Evolutionary conservation across 2,113 vertebrate genomes (phyloP), one percentile per base, ranked within the genome.

Genomic region (Triplophysa rosa): DNA sequence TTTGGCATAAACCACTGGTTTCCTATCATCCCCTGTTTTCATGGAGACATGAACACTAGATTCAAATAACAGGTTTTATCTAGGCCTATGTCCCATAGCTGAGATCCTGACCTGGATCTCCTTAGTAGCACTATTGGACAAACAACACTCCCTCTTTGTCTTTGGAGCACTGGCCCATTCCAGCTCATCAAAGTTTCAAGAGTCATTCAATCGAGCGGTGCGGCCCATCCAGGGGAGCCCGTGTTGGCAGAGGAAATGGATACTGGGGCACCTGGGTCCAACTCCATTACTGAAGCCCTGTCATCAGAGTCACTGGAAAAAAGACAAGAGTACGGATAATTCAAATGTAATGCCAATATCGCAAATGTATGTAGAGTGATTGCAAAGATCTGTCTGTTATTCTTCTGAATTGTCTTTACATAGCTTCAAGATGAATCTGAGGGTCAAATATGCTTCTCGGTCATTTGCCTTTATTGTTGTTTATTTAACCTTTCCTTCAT

Each of bases 201-300:
- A 85, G 84, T 85, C 77, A 85, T 85, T 85, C 84, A 85, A 80
- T 82, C 70, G 54, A 71, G 73, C 67, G 26, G 56, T 81, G 61
- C 54, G n/a, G 69, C 42, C 76, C 72, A 56, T 79, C 76, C 65
- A 71, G 69, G 78, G 80, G 83, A 84, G 83, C 66, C 80, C 56
- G 61, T 24, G 59, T 71, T 81, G 79, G 78, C 72, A 74, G 54
- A 47, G 64, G 77, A 85, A 82, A 69, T 80, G 80, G 84, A 85
- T 75, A 82, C 84, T 58, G 66, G 19, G 76, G 29, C 83, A 74
- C 68, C 75, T 59, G 61, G 62, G 58, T 71, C 76, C 52, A 71
- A 78, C 66, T 79, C 70, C 69, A 73, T 84, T 79, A 84, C 80
- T 67, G n/a, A 84, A 12, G 56, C 65, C 65, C 74, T 81, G 69